phyloP scores from a whole-genome alignment of 2,888 invertebrate genomes.

The Branchipolynoe longqiensis region DNA sequence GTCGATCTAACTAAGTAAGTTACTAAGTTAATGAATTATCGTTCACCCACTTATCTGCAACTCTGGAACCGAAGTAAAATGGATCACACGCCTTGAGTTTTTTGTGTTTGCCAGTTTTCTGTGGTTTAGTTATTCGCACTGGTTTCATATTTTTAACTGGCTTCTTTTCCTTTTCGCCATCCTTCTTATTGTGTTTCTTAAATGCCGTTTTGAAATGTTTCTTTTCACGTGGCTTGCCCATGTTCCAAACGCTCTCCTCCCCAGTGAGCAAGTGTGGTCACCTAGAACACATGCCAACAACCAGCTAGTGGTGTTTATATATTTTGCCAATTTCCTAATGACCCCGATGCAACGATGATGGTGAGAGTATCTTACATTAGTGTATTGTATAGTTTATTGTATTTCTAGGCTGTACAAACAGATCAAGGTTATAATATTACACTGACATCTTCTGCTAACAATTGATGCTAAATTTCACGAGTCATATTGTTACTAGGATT shows the following conservation, averaged over 20 bases:
- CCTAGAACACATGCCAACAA: too few species aligned
- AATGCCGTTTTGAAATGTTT: constrained; percentile 18
- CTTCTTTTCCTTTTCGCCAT: neutral
- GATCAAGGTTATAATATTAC: too few species aligned
- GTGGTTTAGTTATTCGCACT: constrained; percentile 70
- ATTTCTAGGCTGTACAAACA: too few species aligned
- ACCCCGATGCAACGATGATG: too few species aligned
- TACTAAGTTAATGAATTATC: constrained; percentile 13
- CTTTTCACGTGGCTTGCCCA: constrained; percentile 44
- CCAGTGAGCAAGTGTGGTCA: too few species aligned
- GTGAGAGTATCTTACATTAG: too few species aligned
- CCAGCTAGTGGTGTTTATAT: too few species aligned
- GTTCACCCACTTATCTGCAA: constrained; percentile 59
- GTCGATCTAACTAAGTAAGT: neutral
- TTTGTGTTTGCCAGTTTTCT: constrained; percentile 75
- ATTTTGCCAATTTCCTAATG: too few species aligned
- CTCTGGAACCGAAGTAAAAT: constrained; percentile 68
- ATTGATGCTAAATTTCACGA: too few species aligned
- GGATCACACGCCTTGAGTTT: constrained; percentile 74
- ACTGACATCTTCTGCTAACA: too few species aligned
- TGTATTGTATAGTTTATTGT: too few species aligned
- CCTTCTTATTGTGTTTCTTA: neutral
- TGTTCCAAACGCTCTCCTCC: neutral
- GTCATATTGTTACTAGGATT: too few species aligned
- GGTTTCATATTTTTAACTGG: neutral